Evolutionary conservation across 2,888 invertebrate species (phyloP).

Genomic region (Volucella bombylans): DNA sequence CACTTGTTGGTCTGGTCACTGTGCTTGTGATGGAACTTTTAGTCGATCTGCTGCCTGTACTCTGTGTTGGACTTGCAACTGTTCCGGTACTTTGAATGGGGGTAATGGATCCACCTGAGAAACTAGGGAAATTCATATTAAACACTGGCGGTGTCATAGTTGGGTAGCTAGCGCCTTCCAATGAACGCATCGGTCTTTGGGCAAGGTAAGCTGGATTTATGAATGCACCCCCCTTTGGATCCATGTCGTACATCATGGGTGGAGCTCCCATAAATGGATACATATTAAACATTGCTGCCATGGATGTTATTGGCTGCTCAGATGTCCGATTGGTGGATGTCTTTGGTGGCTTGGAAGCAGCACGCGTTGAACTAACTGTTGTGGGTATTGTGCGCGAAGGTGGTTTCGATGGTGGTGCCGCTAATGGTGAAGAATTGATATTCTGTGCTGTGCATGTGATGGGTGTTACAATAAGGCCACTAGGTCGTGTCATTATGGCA

Average conservation of each 20-base stretch:
- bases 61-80: slow-evolving; percentile 50
- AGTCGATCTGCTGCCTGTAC: slow-evolving; percentile 37
- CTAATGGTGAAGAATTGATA: slow-evolving; percentile 15
- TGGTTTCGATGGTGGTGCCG: slow-evolving; percentile 26
- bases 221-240: slow-evolving; percentile 50
- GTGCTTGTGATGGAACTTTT: slow-evolving; percentile 65
- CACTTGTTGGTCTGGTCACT: slow-evolving; percentile 43
- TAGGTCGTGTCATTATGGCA: slow-evolving; percentile 33
- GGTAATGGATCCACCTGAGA: slow-evolving; percentile 65
- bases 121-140: slow-evolving; percentile 53
- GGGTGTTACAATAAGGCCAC: slow-evolving; percentile 64
- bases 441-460: slow-evolving; percentile 26
- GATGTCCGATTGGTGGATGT: slow-evolving; percentile 23
- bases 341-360: slow-evolving; percentile 34
- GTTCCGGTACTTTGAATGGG: slow-evolving; percentile 44
- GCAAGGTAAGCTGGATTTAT: slow-evolving; percentile 54
- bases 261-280: slow-evolving; percentile 44
- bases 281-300: slow-evolving; percentile 42
- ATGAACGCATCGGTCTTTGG: slow-evolving; percentile 40
- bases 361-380: slow-evolving; percentile 1
- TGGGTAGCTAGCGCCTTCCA: slow-evolving; percentile 44
- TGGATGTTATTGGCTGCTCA: slow-evolving; percentile 32
- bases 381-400: slow-evolving; percentile 15
- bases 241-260: slow-evolving; percentile 56
- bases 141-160: slow-evolving; percentile 44